These are phyloP conservation scores for Megalonaias nervosa DNA, from an alignment of 1,140 invertebrate genomes.

Conservation along the genomic window DNA sequence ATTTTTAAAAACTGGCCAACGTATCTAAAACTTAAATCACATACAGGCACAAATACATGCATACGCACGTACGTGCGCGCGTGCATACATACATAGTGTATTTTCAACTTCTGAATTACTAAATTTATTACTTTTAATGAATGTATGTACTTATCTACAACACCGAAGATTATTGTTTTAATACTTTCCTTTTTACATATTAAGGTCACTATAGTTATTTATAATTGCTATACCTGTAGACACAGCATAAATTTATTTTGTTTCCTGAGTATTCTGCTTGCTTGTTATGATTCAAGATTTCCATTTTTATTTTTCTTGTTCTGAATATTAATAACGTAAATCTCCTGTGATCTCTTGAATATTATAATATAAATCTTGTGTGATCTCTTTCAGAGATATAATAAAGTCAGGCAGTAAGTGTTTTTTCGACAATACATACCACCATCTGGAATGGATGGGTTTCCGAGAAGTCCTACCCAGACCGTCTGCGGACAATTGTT, in stretches of 20 bases:
- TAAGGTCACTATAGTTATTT: too few species aligned
- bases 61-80: too few species aligned
- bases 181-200: too few species aligned
- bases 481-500: constrained; percentile 35
- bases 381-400: not conserved
- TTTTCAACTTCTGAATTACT: too few species aligned
- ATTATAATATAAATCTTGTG: not conserved
- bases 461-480: constrained; percentile 42
- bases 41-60: too few species aligned
- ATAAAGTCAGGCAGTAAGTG: not conserved
- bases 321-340: not conserved
- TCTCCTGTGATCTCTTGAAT: too few species aligned
- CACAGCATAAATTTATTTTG: not conserved
- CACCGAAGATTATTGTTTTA: too few species aligned
- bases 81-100: too few species aligned
- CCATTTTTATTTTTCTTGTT: not conserved
- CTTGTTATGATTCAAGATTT: not conserved
- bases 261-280: not conserved
- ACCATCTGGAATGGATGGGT: constrained; percentile 16
- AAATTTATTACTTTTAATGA: too few species aligned
- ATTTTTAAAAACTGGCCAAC: too few species aligned
- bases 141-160: too few species aligned
- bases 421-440: not conserved
- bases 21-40: too few species aligned
- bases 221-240: not conserved